Evolutionary conservation across 2,888 invertebrate species (phyloP), one percentile per base, ranked within the genome.

Genomic region (Anthrax anthrax): DNA sequence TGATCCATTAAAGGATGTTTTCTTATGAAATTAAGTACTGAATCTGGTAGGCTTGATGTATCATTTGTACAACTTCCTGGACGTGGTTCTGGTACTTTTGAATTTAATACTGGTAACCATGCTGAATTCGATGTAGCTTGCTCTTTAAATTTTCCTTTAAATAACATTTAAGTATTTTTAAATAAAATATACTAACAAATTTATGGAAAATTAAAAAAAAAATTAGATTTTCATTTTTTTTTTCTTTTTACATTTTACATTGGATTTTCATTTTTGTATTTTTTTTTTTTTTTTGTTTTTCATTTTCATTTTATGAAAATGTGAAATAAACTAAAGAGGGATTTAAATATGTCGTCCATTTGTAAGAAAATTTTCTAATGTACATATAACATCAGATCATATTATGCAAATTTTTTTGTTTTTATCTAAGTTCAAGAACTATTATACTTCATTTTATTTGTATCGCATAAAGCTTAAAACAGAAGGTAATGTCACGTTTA

Each of bases 1-100:
- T 87, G 87, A 70, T 97, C 95, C 95, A 98, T 95, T 53, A 98
- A 73, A 2, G 97, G 94, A 70, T 97, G 97, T 34, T 90, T 88
- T 58, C 91, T 83, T 58, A 97, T 94, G 70, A 97, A 98, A 71
- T 95, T 95, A 54, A 95, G 76, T 41, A 95, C 94, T 17, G 85
- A 84, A 66, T 91, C 91, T 27, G 92, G 91, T 51, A 95, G 70
- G 1, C 85, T 82, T 53, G 88, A 83, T 0, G 95, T 94, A 63
- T 95, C 91, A 60, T 92, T 88, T 48, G 90, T 90, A 67, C 95
- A 95, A 52, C 89, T 86, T 47, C 95, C 95, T 1, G 95, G 95
- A 54, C 95, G 73, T 8, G 92, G 91, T 58, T 90, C 89, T 3
- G 95, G 94, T 36, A 94, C 92, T 63, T 84, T 82, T 56, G 85